Conservation (phyloP, 2,888 invertebrate genomes). For the Andrena dorsata region DNA sequence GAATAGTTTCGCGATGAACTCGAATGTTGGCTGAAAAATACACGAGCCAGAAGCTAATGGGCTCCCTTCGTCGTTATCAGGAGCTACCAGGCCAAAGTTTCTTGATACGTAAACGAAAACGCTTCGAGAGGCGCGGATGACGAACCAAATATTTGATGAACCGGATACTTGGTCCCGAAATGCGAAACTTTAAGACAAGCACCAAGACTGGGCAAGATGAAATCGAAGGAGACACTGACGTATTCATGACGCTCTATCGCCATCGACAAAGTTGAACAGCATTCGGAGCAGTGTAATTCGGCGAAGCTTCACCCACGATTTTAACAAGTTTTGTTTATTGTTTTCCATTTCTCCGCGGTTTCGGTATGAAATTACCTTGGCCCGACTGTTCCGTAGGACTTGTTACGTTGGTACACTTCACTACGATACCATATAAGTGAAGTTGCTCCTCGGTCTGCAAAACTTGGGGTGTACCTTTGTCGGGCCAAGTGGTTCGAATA, state of each 20-base stretch:
- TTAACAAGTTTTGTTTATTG: neutral
- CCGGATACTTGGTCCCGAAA: neutral
- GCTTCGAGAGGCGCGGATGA: neutral
- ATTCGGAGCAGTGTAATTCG: neutral
- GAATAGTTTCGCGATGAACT: neutral
- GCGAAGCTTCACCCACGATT: neutral
- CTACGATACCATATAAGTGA: neutral
- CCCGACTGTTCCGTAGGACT: neutral
- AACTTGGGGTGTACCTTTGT: neutral
- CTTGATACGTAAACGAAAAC: slow-evolving; percentile 26
- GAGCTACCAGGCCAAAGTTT: slow-evolving; percentile 5
- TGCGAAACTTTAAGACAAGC: slow-evolving; percentile 32
- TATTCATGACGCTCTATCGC: too few species aligned
- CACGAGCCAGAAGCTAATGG: slow-evolving; percentile 1
- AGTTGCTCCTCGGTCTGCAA: neutral
- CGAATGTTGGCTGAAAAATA: slow-evolving; percentile 8
- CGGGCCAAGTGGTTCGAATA: neutral
- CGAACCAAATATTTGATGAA: slow-evolving; percentile 57
- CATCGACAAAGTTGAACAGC: neutral
- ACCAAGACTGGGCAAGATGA: neutral
- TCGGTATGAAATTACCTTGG: neutral
- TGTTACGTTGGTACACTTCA: neutral
- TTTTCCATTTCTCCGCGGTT: neutral
- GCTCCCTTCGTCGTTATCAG: slow-evolving; percentile 3
- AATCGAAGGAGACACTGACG: too few species aligned